Conservation (phyloP, 2,888 invertebrate species). For the Ypsolopha scabrella region DNA sequence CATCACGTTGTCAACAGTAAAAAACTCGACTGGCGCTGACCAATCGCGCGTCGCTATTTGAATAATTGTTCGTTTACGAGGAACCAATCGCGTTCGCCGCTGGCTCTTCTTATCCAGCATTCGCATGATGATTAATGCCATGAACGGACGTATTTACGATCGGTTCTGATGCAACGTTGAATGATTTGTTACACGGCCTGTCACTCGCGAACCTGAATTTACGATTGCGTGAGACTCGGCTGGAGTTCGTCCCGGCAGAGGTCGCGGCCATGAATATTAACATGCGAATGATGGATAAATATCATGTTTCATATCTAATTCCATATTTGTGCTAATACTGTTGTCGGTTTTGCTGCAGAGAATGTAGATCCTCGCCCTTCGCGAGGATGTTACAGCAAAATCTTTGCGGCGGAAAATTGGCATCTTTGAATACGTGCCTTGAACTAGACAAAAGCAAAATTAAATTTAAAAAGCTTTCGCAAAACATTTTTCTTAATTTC, state of each 20-base stretch:
- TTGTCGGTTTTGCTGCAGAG: conserved; percentile 4
- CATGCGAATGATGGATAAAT: conserved; percentile 36
- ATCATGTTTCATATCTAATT: conserved; percentile 36
- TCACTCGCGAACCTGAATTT: conserved; percentile 46
- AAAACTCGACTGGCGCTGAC: conserved; percentile 41
- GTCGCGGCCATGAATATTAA: conserved; percentile 24
- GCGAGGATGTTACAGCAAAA: neutral
- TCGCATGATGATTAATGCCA: conserved; percentile 57
- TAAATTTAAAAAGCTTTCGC: too few relatives aligned
- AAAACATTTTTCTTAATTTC: too few relatives aligned
- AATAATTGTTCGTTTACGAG: conserved; percentile 62
- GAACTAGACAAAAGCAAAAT: too few relatives aligned
- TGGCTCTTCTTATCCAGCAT: conserved; percentile 45
- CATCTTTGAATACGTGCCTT: too few relatives aligned
- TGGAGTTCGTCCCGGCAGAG: conserved; percentile 15
- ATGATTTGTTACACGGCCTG: conserved; percentile 56
- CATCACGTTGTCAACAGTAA: conserved; percentile 60
- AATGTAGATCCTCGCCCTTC: neutral
- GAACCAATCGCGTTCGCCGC: conserved; percentile 53
- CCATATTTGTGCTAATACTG: conserved; percentile 31
- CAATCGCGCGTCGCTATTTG: conserved; percentile 55
- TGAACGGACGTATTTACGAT: conserved; percentile 53
- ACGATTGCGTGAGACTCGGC: conserved; percentile 41
- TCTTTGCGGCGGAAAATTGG: too few relatives aligned
- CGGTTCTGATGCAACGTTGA: conserved; percentile 46